These are phyloP conservation scores for Phoenicopterus ruber DNA, from an alignment of 2,113 vertebrate genomes.

Conservation along the genomic window DNA sequence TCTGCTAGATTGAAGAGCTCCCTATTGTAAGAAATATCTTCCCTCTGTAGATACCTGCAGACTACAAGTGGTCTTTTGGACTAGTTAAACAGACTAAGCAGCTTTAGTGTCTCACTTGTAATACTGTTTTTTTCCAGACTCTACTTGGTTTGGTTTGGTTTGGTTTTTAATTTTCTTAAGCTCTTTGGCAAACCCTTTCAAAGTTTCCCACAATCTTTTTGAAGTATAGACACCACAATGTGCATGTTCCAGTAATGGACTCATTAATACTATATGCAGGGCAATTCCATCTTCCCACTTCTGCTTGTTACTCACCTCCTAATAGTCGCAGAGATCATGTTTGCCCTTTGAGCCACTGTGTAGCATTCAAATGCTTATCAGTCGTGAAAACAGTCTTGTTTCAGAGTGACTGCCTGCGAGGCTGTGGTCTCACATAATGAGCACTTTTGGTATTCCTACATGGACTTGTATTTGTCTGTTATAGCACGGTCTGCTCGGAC, in stretches of 20 bases:
- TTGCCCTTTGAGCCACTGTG: neutral
- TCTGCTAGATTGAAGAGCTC: neutral
- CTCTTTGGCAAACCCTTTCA: neutral
- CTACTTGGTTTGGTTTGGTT: neutral
- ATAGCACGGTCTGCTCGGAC: neutral
- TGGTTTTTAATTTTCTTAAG: neutral
- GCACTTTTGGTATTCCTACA: neutral
- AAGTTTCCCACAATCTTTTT: neutral
- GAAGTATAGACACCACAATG: neutral
- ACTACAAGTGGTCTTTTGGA: neutral
- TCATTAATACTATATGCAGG: neutral
- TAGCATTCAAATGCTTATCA: neutral
- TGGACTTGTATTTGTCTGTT: neutral
- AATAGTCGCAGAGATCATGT: neutral
- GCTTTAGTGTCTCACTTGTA: neutral
- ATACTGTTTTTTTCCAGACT: neutral
- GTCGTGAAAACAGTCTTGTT: neutral
- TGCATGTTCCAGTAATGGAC: neutral
- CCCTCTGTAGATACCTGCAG: neutral
- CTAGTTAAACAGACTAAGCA: neutral
- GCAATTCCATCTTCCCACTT: neutral
- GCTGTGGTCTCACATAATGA: neutral
- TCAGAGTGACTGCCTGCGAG: neutral
- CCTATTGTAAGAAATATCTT: neutral
- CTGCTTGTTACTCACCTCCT: neutral